These are phyloP conservation scores for Lepidurus packardi DNA, from an alignment of 1,140 invertebrate genomes.

Conservation along the genomic window DNA sequence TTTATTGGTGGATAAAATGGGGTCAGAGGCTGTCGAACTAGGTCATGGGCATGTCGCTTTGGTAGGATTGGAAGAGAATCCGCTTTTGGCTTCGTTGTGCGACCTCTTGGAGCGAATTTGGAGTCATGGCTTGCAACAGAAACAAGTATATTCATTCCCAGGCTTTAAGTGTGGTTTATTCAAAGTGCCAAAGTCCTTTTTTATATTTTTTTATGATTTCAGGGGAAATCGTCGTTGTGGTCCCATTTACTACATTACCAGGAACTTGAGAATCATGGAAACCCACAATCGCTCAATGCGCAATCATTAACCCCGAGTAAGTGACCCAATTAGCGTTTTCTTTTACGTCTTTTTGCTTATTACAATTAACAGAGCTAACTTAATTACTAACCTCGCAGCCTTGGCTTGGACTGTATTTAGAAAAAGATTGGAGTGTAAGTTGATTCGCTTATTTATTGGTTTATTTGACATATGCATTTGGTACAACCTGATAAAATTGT, in stretches of 20 bases:
- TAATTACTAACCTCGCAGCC: slow-evolving; percentile 55
- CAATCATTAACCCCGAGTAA: slow-evolving; percentile 77
- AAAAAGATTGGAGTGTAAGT: slow-evolving; percentile 48
- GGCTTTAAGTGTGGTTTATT: not conserved
- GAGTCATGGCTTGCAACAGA: slow-evolving; percentile 92
- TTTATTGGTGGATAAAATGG: slow-evolving; percentile 97
- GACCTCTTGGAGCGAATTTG: slow-evolving; percentile 96
- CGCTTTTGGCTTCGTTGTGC: slow-evolving; percentile 92
- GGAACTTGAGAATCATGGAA: slow-evolving; percentile 73
- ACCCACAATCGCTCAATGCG: slow-evolving; percentile 65
- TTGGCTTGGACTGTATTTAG: slow-evolving; percentile 82
- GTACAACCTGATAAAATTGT: too few relatives aligned
- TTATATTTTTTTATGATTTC: slow-evolving; percentile 24
- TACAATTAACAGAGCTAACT: not conserved
- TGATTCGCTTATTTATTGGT: not conserved
- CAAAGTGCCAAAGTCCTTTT: not conserved
- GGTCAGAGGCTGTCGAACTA: slow-evolving; percentile 82
- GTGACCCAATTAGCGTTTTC: slow-evolving; percentile 35
- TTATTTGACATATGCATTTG: not conserved
- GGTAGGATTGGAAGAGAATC: slow-evolving; percentile 86
- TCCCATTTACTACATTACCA: slow-evolving; percentile 84
- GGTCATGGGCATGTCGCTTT: slow-evolving; percentile 51
- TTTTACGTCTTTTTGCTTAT: not conserved
- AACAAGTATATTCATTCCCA: slow-evolving; percentile 57
- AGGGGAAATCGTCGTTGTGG: slow-evolving; percentile 91